Percentiles rank a stretch among this genome's conserved stretches.
These are phyloP conservation scores for Drosophila macrospina DNA, from an alignment of 2,888 invertebrate species.

Conservation along the genomic window DNA sequence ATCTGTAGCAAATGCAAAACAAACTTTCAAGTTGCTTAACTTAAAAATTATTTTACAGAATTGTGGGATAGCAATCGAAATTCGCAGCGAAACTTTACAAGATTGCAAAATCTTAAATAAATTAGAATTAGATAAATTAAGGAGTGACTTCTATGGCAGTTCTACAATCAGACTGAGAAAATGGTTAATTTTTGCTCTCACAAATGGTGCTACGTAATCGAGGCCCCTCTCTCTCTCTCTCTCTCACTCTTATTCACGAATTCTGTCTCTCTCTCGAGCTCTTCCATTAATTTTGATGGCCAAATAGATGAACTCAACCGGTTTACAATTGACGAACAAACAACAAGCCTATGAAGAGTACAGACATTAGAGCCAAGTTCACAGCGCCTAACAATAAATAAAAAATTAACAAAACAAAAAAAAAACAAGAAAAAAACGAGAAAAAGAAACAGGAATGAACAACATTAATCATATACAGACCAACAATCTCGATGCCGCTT, in stretches of 20 bases:
- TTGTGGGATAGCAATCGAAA: neutral
- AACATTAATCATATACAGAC: constrained; percentile 62
- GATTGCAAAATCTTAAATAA: neutral
- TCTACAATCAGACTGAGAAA: neutral
- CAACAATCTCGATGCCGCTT: constrained; percentile 29
- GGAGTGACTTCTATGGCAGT: neutral
- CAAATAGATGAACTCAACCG: constrained; percentile 58
- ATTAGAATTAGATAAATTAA: neutral
- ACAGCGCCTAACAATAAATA: constrained; percentile 30
- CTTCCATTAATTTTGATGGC: constrained; percentile 47
- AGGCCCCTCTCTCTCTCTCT: constrained; percentile 2
- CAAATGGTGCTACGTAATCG: constrained; percentile 20
- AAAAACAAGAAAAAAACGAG: too few relatives aligned
- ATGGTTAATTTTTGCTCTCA: neutral
- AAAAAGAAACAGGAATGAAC: constrained; percentile 30
- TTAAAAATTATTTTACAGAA: neutral
- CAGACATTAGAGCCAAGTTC: constrained; percentile 56
- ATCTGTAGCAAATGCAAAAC: constrained; percentile 29
- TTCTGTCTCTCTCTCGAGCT: neutral
- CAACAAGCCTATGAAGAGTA: constrained; percentile 38
- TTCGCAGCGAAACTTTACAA: constrained; percentile 2
- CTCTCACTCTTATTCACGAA: neutral
- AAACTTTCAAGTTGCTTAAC: constrained; percentile 9
- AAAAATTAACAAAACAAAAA: constrained; percentile 13
- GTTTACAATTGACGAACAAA: constrained; percentile 56